phyloP scores from a whole-genome alignment of 53 echinoderm and acorn worm genomes.

The Arbacia lixula region DNA sequence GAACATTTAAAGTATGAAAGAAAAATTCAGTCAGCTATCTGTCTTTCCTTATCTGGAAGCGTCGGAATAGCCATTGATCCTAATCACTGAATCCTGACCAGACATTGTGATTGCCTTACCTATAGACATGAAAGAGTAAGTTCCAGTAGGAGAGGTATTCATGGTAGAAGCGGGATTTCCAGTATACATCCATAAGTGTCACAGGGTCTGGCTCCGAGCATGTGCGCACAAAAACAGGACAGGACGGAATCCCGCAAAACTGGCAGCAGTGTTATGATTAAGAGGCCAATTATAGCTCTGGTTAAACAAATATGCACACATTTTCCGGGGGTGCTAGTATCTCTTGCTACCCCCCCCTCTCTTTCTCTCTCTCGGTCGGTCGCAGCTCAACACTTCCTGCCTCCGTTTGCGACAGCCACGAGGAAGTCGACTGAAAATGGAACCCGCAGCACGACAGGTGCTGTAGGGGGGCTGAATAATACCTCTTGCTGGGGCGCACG shows the following conservation, averaged over 20 bases:
- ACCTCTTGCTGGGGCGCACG: neutral
- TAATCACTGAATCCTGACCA: too few species aligned
- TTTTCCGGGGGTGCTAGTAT: slow-evolving; percentile 38
- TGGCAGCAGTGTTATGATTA: slow-evolving; percentile 50
- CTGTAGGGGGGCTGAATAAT: slow-evolving; percentile 27
- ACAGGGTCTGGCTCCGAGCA: slow-evolving; percentile 4
- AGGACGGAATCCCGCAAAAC: slow-evolving; percentile 16
- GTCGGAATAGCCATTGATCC: too few species aligned
- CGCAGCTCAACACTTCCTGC: slow-evolving; percentile 46
- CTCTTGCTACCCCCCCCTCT: too few species aligned
- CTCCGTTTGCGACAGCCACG: neutral
- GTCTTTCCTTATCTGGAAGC: too few species aligned
- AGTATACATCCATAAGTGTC: slow-evolving; percentile 44
- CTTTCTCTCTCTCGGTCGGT: too few species aligned
- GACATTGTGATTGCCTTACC: too few species aligned
- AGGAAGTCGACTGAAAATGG: slow-evolving; percentile 13
- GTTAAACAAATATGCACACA: slow-evolving; percentile 51
- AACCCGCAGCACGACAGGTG: slow-evolving; percentile 20
- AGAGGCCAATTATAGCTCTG: slow-evolving; percentile 56
- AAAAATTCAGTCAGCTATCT: too few species aligned
- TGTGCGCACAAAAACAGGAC: slow-evolving; percentile 15
- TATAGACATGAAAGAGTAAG: slow-evolving; percentile 24
- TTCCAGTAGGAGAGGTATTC: slow-evolving; percentile 11
- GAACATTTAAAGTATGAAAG: too few species aligned
- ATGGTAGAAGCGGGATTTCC: slow-evolving; percentile 31